A percentile compares a stretch with the other conserved stretches of the same genome.
phyloP scores from a whole-genome alignment of 2,797 vertebrate genomes.

The Epinephelus awoara region DNA sequence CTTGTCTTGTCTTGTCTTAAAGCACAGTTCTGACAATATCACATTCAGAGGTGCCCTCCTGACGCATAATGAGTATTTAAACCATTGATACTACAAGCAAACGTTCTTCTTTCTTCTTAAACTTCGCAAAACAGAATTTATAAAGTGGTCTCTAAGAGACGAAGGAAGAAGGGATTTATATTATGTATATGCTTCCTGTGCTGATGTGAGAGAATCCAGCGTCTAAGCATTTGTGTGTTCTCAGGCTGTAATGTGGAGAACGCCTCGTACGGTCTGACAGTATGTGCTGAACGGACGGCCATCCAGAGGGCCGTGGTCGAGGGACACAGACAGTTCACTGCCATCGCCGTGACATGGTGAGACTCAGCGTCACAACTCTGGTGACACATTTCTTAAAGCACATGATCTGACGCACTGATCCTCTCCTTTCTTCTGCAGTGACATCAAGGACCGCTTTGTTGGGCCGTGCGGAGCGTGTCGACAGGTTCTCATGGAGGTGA shows the following conservation, averaged over 20 bases:
- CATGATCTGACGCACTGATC: not conserved
- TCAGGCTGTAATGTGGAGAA: constrained; percentile 96
- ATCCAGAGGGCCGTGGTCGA: constrained; percentile 92
- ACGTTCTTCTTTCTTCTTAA: no score
- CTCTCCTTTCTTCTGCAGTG: constrained; percentile 75
- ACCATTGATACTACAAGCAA: no score
- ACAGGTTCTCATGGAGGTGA: constrained; percentile 96
- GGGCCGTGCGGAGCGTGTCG: constrained; percentile 93
- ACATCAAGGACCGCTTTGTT: constrained; percentile 88
- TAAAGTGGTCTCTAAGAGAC: not conserved
- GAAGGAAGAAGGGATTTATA: not conserved
- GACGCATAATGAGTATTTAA: no score
- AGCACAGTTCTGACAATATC: no score
- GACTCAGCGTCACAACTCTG: not conserved
- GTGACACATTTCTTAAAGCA: not conserved
- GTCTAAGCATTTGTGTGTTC: constrained; percentile 28
- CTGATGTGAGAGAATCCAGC: no score
- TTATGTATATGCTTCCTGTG: no score
- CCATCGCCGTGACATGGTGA: constrained; percentile 93
- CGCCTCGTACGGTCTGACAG: constrained; percentile 87
- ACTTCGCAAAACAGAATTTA: not conserved
- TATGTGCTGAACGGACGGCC: constrained; percentile 91
- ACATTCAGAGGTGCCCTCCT: no score
- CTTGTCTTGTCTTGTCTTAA: no score
- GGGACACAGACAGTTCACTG: constrained; percentile 89